Evolutionary conservation across 1,140 invertebrate species (phyloP).

Genomic region (Brachionus rotundiformis): DNA sequence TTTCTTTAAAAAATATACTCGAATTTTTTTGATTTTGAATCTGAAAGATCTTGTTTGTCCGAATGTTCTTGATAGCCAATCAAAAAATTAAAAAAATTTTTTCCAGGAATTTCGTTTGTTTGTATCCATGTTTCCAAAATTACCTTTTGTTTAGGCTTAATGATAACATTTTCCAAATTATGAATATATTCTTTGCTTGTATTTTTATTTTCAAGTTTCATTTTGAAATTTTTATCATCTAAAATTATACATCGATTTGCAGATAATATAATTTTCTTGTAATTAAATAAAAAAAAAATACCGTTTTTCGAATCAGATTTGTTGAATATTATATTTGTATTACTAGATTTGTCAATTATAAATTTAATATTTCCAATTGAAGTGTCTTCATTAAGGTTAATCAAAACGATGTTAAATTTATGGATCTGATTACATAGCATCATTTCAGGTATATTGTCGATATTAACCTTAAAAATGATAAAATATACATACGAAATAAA

Average conservation of each 20-base stretch:
- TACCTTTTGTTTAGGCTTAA: not conserved
- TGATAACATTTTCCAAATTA: not conserved
- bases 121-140: not conserved
- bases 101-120: not conserved
- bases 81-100: not conserved
- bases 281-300: not conserved
- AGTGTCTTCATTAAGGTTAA: not conserved
- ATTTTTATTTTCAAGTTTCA: not conserved
- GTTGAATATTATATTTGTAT: not conserved
- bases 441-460: not conserved
- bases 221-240: no score
- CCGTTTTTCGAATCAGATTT: not conserved
- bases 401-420: not conserved
- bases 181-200: not conserved
- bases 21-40: not conserved
- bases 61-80: not conserved
- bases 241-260: no score
- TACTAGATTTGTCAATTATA: not conserved
- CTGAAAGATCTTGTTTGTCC: no score
- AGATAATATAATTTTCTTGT: no score
- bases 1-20: not conserved
- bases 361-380: not conserved
- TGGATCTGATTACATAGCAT: conserved; percentile 24
- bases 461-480: not conserved
- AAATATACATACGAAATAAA: not conserved